Percentiles rank a stretch among this genome's conserved stretches.
Evolutionary conservation across 2,888 invertebrate genomes (phyloP).

Genomic region (Stenchaetothrips biformis): DNA sequence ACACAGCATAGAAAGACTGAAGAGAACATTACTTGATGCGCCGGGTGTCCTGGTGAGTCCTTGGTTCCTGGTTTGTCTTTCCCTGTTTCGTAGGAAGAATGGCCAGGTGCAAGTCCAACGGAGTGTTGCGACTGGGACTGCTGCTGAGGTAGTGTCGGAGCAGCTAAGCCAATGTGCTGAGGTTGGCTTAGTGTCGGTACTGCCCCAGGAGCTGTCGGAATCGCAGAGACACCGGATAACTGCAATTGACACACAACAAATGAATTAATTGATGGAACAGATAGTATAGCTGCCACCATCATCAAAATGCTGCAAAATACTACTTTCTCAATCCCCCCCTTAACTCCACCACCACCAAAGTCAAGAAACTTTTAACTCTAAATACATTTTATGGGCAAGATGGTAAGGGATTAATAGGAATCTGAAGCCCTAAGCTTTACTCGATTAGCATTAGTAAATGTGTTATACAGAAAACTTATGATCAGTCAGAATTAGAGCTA

Average conservation of each 20-base stretch:
- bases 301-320: not conserved
- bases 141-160: conserved; percentile 27
- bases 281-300: not conserved
- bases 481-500: too few relatives aligned
- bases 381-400: too few relatives aligned
- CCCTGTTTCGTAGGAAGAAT: not conserved
- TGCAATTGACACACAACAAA: not conserved
- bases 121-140: conserved; percentile 29
- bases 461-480: too few relatives aligned
- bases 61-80: conserved; percentile 3
- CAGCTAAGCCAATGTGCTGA: not conserved
- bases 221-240: conserved; percentile 4
- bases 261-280: too few relatives aligned
- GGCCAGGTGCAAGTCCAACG: not conserved
- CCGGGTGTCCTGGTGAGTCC: not conserved
- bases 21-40: not conserved
- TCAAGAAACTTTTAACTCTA: too few relatives aligned
- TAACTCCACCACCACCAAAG: too few relatives aligned
- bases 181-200: conserved; percentile 32
- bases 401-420: too few relatives aligned
- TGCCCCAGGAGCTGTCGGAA: conserved; percentile 26
- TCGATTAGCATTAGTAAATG: too few relatives aligned
- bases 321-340: too few relatives aligned
- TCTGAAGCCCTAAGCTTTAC: too few relatives aligned
- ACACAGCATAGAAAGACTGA: not conserved